Evolutionary conservation across 2,113 vertebrate species (phyloP).

Genomic region (Neofelis nebulosa): DNA sequence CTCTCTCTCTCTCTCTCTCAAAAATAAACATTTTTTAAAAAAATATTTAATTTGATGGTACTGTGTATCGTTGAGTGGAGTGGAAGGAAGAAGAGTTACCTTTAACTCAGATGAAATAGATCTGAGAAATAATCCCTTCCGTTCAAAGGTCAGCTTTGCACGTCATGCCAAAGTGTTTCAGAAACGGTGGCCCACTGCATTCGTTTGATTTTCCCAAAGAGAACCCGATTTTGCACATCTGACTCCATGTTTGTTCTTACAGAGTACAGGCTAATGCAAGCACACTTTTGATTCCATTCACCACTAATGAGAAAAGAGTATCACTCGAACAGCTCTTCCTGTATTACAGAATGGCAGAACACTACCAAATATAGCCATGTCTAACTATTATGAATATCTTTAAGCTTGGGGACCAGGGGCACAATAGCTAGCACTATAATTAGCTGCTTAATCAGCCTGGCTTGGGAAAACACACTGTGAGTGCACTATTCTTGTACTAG

Average conservation of each 20-base stretch:
- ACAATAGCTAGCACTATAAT: conserved; percentile 57
- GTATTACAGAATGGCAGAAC: conserved; percentile 14
- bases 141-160: not conserved
- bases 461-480: conserved; percentile 41
- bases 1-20: too few species aligned
- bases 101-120: not conserved
- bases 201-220: conserved; percentile 12
- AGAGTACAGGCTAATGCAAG: conserved; percentile 1
- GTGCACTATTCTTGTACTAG: conserved; percentile 8
- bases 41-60: not conserved
- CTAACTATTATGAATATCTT: conserved; percentile 65
- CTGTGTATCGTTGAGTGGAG: not conserved
- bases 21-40: too few species aligned
- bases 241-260: conserved; percentile 14
- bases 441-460: conserved; percentile 62
- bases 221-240: not conserved
- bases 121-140: not conserved
- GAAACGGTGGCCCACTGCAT: not conserved
- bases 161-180: not conserved
- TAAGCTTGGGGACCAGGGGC: not conserved
- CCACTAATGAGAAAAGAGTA: conserved; percentile 57
- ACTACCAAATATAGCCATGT: conserved; percentile 53
- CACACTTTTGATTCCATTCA: conserved; percentile 22
- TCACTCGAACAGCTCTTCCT: conserved; percentile 12
- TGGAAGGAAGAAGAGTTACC: not conserved